Evolutionary conservation across 2,888 invertebrate species (phyloP), one percentile per base, ranked within the genome.

Genomic region (Phalangium opilio): DNA sequence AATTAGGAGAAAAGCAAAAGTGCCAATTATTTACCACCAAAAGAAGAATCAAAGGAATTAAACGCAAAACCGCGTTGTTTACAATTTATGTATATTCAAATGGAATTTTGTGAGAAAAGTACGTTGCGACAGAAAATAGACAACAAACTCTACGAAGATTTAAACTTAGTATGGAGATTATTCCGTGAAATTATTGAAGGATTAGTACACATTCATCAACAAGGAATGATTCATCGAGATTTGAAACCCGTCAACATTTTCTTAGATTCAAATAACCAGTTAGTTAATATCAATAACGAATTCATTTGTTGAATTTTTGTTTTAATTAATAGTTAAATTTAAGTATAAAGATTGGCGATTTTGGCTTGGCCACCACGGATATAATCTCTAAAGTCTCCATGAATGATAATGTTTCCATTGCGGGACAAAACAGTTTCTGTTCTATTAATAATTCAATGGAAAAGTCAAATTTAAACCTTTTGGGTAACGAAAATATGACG

Each of bases 61-160:
- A 17, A 36, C 14, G 7, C 14, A 5, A 36, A 36, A 14, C 38
- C 38, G 7, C 5, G 38, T 10, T 15, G 38, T 17, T 36, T 15
- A 15, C 38, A 36, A 17, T 36, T 36, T 17, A 36, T 36, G 38
- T 36, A 36, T 36, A 36, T 36, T 36, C 38, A 36, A 12, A 98
- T 98, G 98, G 96, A 98, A 69, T 95, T 90, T 66, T 98, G 98
- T 66, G 95, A 95, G 63, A 93, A 90, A 62, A 86, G 84, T 59
- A 98, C 96, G 0, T 67, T 91, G 27, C 71, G 80, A 65, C 73
- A 57, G 45, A 49, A 46, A 19, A 54, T 95, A 51, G 93, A 93
- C 67, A 75, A 76, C 50, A 79, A 78, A 17, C 64, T 90, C 33
- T 79, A 76, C 62, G 68, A 77, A 58, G 83, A 93, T 58, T 74